phyloP scores from a whole-genome alignment of 2,113 vertebrate species.

The Neofelis nebulosa region DNA sequence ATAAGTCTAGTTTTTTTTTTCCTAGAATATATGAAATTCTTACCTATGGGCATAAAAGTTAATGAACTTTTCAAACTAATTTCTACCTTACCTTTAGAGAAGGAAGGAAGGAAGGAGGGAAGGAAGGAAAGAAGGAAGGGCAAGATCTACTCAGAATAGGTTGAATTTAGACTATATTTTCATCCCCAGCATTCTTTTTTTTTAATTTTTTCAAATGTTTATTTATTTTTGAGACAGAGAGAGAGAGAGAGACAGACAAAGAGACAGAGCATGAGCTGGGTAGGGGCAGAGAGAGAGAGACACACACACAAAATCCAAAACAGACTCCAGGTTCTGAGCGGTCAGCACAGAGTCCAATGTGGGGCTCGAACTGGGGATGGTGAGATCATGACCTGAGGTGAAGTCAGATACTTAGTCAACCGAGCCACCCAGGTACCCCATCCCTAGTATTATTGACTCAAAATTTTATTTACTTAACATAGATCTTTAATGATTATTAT shows the following conservation, averaged over 20 bases:
- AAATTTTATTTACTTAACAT: conserved; percentile 26
- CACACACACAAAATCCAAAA: no score
- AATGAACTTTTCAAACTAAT: background rate
- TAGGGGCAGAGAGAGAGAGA: no score
- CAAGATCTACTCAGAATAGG: background rate
- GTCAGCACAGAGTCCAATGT: no score
- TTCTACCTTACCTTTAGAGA: background rate
- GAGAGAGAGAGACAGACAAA: no score
- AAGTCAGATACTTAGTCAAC: no score
- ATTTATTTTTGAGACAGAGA: no score
- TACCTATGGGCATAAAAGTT: background rate
- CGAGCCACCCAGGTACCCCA: background rate
- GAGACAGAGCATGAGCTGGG: no score
- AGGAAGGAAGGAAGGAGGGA: no score
- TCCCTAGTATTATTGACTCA: background rate
- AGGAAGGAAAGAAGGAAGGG: background rate
- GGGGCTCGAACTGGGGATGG: no score
- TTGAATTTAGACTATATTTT: conserved; percentile 34
- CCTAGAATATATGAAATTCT: background rate
- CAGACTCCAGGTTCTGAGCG: no score
- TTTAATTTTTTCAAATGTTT: no score
- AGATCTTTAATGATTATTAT: background rate
- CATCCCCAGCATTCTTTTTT: background rate
- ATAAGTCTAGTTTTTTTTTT: background rate
- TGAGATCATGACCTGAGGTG: no score